Conservation (phyloP, 2,113 vertebrate species). For the Desmodus rotundus region DNA sequence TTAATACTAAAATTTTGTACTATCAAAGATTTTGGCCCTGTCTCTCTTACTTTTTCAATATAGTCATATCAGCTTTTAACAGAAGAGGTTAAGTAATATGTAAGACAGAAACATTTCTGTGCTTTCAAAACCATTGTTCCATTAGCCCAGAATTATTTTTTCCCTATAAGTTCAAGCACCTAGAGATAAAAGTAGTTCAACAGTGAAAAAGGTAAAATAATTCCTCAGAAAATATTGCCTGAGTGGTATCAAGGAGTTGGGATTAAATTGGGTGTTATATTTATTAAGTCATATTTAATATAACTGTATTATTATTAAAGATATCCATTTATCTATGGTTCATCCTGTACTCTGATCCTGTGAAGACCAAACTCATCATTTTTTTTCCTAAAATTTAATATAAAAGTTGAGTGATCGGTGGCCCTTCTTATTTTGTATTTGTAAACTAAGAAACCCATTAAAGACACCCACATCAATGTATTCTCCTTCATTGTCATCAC, state of each 20-base stretch:
- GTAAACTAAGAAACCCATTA: not conserved
- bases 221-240: not conserved
- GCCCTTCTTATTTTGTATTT: not conserved
- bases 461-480: not conserved
- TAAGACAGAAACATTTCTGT: not conserved
- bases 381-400: not conserved
- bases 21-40: not conserved
- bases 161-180: not conserved
- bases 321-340: not conserved
- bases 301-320: not conserved
- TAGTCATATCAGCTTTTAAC: not conserved
- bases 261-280: not conserved
- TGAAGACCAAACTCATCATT: not conserved
- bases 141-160: not conserved
- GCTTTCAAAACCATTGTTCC: not conserved
- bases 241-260: not conserved
- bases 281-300: not conserved
- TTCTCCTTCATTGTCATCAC: not conserved
- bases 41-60: not conserved
- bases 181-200: not conserved
- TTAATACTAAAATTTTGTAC: not conserved
- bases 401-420: not conserved
- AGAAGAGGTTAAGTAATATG: not conserved
- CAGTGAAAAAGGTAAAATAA: not conserved
- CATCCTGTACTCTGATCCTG: not conserved